These are phyloP conservation scores for Leptopilina clavipes DNA, from an alignment of 1,140 invertebrate species.

Conservation along the genomic window DNA sequence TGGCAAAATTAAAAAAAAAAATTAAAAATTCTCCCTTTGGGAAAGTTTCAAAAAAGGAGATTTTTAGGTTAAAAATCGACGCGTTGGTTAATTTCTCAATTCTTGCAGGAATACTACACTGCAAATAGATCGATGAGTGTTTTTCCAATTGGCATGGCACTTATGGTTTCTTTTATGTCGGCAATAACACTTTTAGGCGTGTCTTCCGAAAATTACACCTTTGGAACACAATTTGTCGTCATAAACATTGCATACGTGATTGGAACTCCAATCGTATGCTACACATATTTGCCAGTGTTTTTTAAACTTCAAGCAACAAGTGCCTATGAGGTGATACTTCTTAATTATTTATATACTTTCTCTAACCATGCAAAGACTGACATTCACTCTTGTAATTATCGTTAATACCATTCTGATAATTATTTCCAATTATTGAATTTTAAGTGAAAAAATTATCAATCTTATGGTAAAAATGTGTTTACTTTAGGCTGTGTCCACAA, in stretches of 20 bases:
- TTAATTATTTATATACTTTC: neutral
- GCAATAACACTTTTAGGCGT: conserved; percentile 94
- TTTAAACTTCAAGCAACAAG: conserved; percentile 90
- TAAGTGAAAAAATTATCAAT: no score
- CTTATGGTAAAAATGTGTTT: no score
- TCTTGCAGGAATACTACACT: conserved; percentile 85
- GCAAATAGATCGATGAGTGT: conserved; percentile 87
- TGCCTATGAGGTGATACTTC: conserved; percentile 89
- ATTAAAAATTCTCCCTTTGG: no score
- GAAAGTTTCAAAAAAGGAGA: no score
- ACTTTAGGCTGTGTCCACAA: no score
- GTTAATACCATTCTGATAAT: no score
- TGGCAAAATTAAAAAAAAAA: no score
- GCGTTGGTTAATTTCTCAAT: no score
- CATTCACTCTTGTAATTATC: no score
- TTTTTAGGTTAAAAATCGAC: no score
- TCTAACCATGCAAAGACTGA: no score
- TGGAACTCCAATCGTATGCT: conserved; percentile 86
- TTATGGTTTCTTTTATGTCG: conserved; percentile 97
- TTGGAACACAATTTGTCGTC: conserved; percentile 87
- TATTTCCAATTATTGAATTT: no score
- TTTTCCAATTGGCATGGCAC: conserved; percentile 86
- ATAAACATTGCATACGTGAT: conserved; percentile 89
- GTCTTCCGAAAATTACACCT: conserved; percentile 89
- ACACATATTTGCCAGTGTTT: conserved; percentile 91